Evolutionary conservation across 2,797 vertebrate genomes (phyloP).

Genomic region (Halcyon leucocephala): DNA sequence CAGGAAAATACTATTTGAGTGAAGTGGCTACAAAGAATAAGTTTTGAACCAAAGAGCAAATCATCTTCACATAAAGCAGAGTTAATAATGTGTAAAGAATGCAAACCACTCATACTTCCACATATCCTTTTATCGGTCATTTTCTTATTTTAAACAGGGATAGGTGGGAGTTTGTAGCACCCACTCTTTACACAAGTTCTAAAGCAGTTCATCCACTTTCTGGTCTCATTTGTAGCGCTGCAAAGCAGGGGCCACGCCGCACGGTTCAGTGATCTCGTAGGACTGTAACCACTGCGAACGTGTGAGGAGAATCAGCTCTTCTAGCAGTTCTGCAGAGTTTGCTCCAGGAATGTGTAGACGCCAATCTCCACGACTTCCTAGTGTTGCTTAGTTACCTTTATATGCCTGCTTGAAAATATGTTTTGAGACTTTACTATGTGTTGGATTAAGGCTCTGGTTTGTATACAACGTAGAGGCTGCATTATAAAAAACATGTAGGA

Average conservation of each 20-base stretch:
- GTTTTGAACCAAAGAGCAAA: background rate
- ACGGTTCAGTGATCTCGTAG: background rate
- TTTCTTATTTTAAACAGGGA: background rate
- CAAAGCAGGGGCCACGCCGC: background rate
- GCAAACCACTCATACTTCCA: background rate
- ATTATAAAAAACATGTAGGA: constrained; percentile 58
- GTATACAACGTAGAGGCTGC: constrained; percentile 73
- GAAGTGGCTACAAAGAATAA: background rate
- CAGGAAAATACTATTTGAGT: background rate
- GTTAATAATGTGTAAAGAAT: background rate
- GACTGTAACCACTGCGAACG: background rate
- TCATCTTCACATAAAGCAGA: background rate
- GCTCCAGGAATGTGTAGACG: constrained; percentile 61
- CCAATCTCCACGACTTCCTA: constrained; percentile 59
- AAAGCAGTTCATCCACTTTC: background rate
- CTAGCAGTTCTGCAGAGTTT: constrained; percentile 25
- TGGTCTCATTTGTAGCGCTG: background rate
- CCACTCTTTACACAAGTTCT: background rate
- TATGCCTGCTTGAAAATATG: constrained; percentile 69
- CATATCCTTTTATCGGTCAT: background rate
- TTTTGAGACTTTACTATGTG: constrained; percentile 78
- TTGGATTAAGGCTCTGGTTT: constrained; percentile 78
- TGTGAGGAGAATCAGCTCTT: background rate
- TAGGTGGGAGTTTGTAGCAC: background rate
- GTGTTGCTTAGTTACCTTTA: constrained; percentile 76